Base-by-base conservation (phyloP, 1,140 invertebrate genomes). In the Drosophila kanapiae region DNA sequence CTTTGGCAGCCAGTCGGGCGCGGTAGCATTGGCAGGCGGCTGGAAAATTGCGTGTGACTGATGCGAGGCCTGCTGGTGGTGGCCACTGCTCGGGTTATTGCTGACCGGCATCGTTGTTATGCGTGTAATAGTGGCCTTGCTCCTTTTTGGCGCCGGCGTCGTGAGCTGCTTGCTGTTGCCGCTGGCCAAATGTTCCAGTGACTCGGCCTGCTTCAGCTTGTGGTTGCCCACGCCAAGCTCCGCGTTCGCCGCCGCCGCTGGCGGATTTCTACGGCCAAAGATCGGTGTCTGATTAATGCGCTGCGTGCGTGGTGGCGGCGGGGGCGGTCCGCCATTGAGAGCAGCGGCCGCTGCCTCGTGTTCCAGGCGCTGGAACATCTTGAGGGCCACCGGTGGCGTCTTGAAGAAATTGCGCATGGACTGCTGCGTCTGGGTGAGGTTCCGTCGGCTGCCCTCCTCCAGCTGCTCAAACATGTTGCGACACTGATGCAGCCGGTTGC, bases 231-330 rank as follows among this genome's bases (percentile, higher is more conserved):
- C 6, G 10, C 23, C 23, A 23, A 23, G 1, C 1, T 23, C 23
- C 23, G 23, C 23, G 23, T 23, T 1, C 23, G 57, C 11, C 1
- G 13, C 35, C 6, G n/a, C 29, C 10, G 27, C 49, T 18, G 42
- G 27, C 2, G 80, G 33, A 58, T 83, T 78, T 3, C 76, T 61
- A 0, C 92, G 63, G 1, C 86, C 92, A 65, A 93, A 92, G 16
- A 93, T 92, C 0, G 92, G 92, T 6, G 92, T 93, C 60, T 93
- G 92, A 86, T 93, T 93, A 23, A 93, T 88, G 62, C 92, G 87
- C 70, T 91, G 86, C 0, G 85, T 75, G n/a, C 53, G 63, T 5
- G 54, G 43, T 9, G 67, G 58, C 2, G 60, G 42, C 0, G 62
- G 49, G 10, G 54, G 37, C 31, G 42, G 42, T 13, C 62, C 62